Conservation (phyloP, 1,140 invertebrate genomes). For the Episyrphus balteatus region DNA sequence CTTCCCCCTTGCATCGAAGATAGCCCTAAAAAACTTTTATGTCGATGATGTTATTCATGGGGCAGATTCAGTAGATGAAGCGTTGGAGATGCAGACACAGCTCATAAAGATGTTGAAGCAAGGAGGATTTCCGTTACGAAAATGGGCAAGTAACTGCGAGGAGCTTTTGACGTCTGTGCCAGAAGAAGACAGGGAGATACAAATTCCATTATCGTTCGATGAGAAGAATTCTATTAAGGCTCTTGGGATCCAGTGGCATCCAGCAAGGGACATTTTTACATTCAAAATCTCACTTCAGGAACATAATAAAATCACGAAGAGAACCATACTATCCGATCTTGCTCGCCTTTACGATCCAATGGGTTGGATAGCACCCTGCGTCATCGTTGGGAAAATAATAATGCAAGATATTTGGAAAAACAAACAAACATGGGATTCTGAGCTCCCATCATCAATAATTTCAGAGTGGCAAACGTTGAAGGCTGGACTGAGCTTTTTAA, state of each 20-base stretch:
- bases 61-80: background rate
- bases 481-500: background rate
- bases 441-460: constrained; percentile 1
- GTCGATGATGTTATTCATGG: constrained; percentile 7
- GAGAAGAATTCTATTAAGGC: constrained; percentile 8
- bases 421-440: constrained; percentile 12
- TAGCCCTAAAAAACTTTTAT: constrained; percentile 12
- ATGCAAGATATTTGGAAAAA: constrained; percentile 12
- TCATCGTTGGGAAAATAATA: constrained; percentile 12
- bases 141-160: constrained; percentile 14
- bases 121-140: constrained; percentile 9
- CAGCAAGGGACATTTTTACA: constrained; percentile 11
- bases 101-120: background rate
- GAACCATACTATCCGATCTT: constrained; percentile 9
- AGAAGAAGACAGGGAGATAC: background rate
- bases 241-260: constrained; percentile 16
- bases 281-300: constrained; percentile 5
- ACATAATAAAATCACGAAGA: constrained; percentile 5
- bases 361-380: constrained; percentile 11
- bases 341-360: constrained; percentile 14
- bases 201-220: constrained; percentile 4
- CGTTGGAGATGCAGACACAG: background rate
- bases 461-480: constrained; percentile 3
- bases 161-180: constrained; percentile 3
- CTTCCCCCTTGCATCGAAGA: constrained; percentile 7